phyloP scores from a whole-genome alignment of 2,888 invertebrate genomes.

The Sympetrum striolatum region DNA sequence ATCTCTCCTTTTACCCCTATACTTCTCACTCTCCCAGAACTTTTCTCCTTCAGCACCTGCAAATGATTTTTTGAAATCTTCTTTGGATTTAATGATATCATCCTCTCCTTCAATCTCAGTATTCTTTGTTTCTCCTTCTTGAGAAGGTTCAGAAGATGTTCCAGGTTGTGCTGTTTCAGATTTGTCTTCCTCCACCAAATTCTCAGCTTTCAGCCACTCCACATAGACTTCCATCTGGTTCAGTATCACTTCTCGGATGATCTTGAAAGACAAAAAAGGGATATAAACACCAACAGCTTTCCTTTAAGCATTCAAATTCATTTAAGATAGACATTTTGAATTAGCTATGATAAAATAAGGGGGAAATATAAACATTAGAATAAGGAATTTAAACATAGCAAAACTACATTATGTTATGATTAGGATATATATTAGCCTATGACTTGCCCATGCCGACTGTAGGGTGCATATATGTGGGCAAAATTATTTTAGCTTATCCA shows the following conservation, averaged over 20 bases:
- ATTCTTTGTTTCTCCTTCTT: background rate
- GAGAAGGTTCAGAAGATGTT: background rate
- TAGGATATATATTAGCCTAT: too few relatives aligned
- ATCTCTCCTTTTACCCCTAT: background rate
- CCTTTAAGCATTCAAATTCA: too few relatives aligned
- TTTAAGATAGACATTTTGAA: too few relatives aligned
- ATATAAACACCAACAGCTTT: background rate
- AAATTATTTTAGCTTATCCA: too few relatives aligned
- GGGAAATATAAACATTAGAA: too few relatives aligned
- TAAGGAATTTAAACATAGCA: too few relatives aligned
- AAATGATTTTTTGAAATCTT: background rate
- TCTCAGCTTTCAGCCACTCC: conserved; percentile 50
- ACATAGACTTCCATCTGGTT: conserved; percentile 57
- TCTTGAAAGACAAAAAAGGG: conserved; percentile 50
- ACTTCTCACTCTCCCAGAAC: background rate
- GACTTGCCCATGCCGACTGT: too few relatives aligned
- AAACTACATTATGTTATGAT: too few relatives aligned
- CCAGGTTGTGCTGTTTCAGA: background rate
- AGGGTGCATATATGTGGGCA: too few relatives aligned
- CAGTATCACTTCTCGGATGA: conserved; percentile 57
- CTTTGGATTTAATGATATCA: background rate
- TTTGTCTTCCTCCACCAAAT: background rate
- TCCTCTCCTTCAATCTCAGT: background rate
- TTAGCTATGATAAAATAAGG: too few relatives aligned
- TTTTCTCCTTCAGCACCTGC: background rate